Percentiles rank a stretch among this genome's conserved stretches.
Evolutionary conservation across 2,888 invertebrate species (phyloP).

Genomic region (Zele albiditarsus): DNA sequence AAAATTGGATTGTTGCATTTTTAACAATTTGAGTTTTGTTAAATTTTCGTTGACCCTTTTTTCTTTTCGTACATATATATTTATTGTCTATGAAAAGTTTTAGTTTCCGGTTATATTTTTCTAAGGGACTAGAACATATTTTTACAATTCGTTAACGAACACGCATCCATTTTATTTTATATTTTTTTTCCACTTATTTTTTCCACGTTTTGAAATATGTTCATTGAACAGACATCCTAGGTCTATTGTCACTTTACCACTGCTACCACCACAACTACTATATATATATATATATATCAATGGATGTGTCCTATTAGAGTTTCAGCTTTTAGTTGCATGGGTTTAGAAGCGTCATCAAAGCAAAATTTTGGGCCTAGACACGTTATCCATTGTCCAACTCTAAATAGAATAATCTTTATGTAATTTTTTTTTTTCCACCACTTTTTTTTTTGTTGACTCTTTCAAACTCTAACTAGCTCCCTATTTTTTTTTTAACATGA

Average conservation of each 20-base stretch:
- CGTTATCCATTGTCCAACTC: neutral
- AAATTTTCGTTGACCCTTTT: too few relatives aligned
- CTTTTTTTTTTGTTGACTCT: neutral
- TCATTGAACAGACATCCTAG: neutral
- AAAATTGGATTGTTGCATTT: too few relatives aligned
- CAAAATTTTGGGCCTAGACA: constrained; percentile 2
- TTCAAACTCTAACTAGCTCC: neutral
- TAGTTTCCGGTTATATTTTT: neutral
- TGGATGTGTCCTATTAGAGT: constrained; percentile 4
- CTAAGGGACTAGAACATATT: neutral
- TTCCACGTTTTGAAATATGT: neutral
- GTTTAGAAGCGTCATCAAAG: neutral
- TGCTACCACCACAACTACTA: neutral
- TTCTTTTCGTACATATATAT: neutral
- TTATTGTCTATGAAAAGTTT: neutral
- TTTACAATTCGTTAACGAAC: neutral
- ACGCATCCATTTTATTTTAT: neutral
- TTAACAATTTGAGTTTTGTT: too few relatives aligned
- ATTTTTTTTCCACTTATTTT: neutral
- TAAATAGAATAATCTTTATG: neutral
- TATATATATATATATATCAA: neutral
- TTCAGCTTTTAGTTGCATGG: neutral
- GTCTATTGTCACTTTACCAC: neutral
- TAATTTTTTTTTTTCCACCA: neutral
- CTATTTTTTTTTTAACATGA: neutral